Conservation (phyloP, 2,888 invertebrate genomes). For the Plagodis dolabraria region DNA sequence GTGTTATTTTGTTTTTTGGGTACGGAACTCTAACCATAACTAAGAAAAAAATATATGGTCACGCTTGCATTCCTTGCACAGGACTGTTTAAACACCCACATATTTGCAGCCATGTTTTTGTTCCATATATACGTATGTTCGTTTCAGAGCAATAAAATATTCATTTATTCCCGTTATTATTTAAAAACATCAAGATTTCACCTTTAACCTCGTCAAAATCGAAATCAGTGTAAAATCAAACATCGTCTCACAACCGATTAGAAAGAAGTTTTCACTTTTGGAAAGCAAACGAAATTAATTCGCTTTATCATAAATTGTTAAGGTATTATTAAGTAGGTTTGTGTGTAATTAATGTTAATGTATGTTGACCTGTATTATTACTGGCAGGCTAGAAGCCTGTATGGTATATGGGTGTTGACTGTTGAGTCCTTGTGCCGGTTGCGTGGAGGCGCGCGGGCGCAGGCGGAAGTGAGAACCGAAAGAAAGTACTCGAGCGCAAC, state of each 20-base stretch:
- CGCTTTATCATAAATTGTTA: conserved; percentile 23
- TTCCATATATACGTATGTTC: no score
- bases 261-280: conserved; percentile 39
- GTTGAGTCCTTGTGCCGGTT: conserved; percentile 68
- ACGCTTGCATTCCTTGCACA: no score
- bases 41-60: no score
- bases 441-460: conserved; percentile 75
- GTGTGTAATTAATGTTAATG: conserved; percentile 35
- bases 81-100: no score
- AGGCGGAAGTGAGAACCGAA: conserved; percentile 82
- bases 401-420: conserved; percentile 52
- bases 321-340: conserved; percentile 24
- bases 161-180: no score
- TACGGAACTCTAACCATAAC: no score
- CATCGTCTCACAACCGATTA: conserved; percentile 15
- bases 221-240: conserved; percentile 23
- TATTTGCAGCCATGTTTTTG: no score
- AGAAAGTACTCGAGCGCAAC: conserved; percentile 77
- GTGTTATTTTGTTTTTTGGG: no score
- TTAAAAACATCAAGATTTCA: conserved; percentile 21
- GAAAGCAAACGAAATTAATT: conserved; percentile 39
- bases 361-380: conserved; percentile 35
- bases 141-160: no score
- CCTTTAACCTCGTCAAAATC: conserved; percentile 21
- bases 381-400: conserved; percentile 9